Conservation (phyloP, 2,888 invertebrate genomes). For the Neria commutata region DNA sequence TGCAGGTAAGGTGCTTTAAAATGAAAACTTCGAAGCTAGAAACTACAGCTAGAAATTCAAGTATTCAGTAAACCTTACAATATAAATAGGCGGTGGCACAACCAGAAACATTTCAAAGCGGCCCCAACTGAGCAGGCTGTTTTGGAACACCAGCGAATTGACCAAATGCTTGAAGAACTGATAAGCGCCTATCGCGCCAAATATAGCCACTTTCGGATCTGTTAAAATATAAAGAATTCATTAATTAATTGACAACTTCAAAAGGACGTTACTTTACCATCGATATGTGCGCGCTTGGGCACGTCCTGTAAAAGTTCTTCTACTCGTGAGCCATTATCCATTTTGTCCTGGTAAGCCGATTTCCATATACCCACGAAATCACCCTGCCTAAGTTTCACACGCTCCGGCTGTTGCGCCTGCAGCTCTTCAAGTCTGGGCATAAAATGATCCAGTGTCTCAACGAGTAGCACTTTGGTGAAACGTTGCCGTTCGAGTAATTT, state of each 20-base stretch:
- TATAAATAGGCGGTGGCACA: slow-evolving; percentile 68
- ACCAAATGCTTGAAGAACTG: slow-evolving; percentile 70
- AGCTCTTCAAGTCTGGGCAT: slow-evolving; percentile 58
- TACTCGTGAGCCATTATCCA: slow-evolving; percentile 66
- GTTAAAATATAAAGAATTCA: slow-evolving; percentile 43
- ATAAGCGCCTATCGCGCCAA: slow-evolving; percentile 63
- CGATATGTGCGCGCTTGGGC: slow-evolving; percentile 60
- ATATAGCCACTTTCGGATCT: slow-evolving; percentile 68
- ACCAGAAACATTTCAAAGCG: slow-evolving; percentile 69
- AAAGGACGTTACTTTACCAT: no score
- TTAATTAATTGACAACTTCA: background rate
- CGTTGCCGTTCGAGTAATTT: slow-evolving; percentile 64
- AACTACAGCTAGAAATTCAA: slow-evolving; percentile 15
- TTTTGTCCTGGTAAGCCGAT: slow-evolving; percentile 66
- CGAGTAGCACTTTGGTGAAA: slow-evolving; percentile 65
- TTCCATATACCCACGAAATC: slow-evolving; percentile 69
- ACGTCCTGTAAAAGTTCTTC: slow-evolving; percentile 65
- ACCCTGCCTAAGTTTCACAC: slow-evolving; percentile 55
- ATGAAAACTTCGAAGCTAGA: no score
- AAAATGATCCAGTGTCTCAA: slow-evolving; percentile 67
- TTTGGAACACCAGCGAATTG: slow-evolving; percentile 67
- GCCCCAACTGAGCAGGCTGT: slow-evolving; percentile 66
- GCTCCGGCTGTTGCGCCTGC: slow-evolving; percentile 43
- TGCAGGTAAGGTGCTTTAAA: slow-evolving; percentile 66
- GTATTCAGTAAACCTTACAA: no score